These are phyloP conservation scores for Drosophila tropicalis DNA, from an alignment of 1,140 invertebrate species.

Conservation along the genomic window DNA sequence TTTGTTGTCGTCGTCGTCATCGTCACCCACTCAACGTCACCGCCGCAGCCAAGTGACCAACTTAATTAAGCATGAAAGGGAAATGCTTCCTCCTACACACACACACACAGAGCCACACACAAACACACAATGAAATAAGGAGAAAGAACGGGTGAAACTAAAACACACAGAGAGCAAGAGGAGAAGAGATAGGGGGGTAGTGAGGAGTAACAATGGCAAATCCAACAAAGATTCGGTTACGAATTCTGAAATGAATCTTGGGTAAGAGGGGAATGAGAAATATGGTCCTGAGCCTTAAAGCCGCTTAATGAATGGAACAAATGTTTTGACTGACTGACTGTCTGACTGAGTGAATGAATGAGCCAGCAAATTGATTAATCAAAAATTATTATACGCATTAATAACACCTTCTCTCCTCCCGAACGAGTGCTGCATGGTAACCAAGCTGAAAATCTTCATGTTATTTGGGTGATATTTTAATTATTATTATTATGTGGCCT, in stretches of 20 bases:
- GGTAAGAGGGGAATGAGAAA: neutral
- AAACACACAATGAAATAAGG: neutral
- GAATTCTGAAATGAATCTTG: slow-evolving; percentile 37
- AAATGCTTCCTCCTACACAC: slow-evolving; percentile 72
- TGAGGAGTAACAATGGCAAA: slow-evolving; percentile 11
- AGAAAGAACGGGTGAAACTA: slow-evolving; percentile 21
- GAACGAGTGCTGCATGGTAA: neutral
- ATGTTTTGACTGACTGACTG: slow-evolving; percentile 52
- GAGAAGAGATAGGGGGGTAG: neutral
- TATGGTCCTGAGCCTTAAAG: slow-evolving; percentile 32
- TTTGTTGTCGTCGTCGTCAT: slow-evolving; percentile 32
- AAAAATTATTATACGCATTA: slow-evolving; percentile 57
- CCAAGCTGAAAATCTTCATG: slow-evolving; percentile 28
- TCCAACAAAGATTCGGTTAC: slow-evolving; percentile 21
- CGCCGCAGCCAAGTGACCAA: slow-evolving; percentile 74
- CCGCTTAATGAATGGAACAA: slow-evolving; percentile 60
- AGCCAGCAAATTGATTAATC: slow-evolving; percentile 71
- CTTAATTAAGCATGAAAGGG: slow-evolving; percentile 77
- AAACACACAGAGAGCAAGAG: neutral
- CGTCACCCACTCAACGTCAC: slow-evolving; percentile 73
- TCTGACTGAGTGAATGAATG: slow-evolving; percentile 50
- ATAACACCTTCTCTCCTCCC: neutral
- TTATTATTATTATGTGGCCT: neutral
- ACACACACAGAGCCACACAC: slow-evolving; percentile 31
- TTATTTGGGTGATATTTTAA: neutral